These are phyloP conservation scores for Chouioia cunea DNA, from an alignment of 2,888 invertebrate genomes.

Conservation along the genomic window DNA sequence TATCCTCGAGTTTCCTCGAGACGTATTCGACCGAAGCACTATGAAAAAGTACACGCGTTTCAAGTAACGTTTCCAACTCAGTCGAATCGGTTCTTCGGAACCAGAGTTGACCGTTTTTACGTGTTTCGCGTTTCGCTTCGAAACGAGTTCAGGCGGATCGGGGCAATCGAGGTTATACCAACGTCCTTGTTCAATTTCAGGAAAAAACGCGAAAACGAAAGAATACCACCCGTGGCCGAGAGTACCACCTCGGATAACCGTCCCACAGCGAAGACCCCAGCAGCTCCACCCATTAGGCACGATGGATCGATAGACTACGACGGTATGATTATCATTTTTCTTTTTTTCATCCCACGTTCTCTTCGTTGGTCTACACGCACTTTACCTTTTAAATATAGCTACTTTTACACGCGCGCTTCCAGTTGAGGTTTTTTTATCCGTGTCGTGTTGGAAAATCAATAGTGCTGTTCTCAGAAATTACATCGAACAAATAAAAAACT, in stretches of 20 bases:
- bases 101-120: neutral
- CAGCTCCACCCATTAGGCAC: conserved; percentile 72
- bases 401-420: too few species aligned
- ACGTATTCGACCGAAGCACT: neutral
- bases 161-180: neutral
- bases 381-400: too few species aligned
- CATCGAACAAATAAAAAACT: neutral
- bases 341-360: too few species aligned
- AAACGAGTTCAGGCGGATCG: neutral
- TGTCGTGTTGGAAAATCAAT: too few species aligned
- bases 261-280: conserved; percentile 55
- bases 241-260: conserved; percentile 55
- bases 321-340: conserved; percentile 69
- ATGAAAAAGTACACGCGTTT: neutral
- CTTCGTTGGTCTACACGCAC: too few species aligned
- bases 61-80: neutral
- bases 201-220: conserved; percentile 59
- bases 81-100: too few species aligned
- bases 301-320: conserved; percentile 86
- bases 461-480: neutral
- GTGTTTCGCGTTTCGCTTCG: neutral
- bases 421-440: too few species aligned
- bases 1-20: neutral
- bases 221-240: conserved; percentile 48
- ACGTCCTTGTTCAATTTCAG: conserved; percentile 49